Percentiles rank a stretch among this genome's conserved stretches.
Conservation (phyloP, 1,140 invertebrate genomes). For the Aphaenogaster rudis region DNA sequence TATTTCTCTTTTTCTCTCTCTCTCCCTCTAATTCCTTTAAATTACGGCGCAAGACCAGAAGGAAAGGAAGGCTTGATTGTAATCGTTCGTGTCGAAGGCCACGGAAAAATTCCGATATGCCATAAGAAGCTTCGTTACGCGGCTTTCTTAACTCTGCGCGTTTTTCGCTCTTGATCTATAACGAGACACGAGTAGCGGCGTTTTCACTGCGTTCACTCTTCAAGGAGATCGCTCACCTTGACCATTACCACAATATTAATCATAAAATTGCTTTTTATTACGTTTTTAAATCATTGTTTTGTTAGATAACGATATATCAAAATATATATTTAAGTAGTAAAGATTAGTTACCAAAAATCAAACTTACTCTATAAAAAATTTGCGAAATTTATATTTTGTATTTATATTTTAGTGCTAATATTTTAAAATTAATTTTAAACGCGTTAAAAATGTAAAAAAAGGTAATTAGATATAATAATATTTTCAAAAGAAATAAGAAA, state of each 20-base stretch:
- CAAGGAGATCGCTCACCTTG: slow-evolving; percentile 48
- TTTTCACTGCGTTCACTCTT: slow-evolving; percentile 50
- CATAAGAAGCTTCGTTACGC: slow-evolving; percentile 53
- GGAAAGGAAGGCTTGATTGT: slow-evolving; percentile 41
- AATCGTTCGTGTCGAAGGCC: slow-evolving; percentile 49
- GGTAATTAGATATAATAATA: not conserved
- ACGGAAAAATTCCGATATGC: slow-evolving; percentile 45
- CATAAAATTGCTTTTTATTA: slow-evolving; percentile 17
- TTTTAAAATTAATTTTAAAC: not conserved
- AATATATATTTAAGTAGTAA: not conserved
- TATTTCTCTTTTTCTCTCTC: not conserved
- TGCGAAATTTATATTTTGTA: not conserved
- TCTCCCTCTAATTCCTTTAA: slow-evolving; percentile 29
- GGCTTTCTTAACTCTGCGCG: slow-evolving; percentile 31
- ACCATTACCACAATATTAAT: slow-evolving; percentile 45
- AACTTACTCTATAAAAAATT: not conserved
- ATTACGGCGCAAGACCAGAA: slow-evolving; percentile 17
- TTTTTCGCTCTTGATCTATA: slow-evolving; percentile 47
- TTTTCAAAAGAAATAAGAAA: not conserved
- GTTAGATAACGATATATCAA: not conserved
- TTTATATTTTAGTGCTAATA: not conserved
- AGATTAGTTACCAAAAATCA: not conserved
- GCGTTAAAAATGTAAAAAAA: not conserved
- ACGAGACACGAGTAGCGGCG: slow-evolving; percentile 15
- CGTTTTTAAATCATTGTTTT: not conserved